phyloP scores from a whole-genome alignment of 2,888 invertebrate genomes.

The Lithophane semibrunnea region DNA sequence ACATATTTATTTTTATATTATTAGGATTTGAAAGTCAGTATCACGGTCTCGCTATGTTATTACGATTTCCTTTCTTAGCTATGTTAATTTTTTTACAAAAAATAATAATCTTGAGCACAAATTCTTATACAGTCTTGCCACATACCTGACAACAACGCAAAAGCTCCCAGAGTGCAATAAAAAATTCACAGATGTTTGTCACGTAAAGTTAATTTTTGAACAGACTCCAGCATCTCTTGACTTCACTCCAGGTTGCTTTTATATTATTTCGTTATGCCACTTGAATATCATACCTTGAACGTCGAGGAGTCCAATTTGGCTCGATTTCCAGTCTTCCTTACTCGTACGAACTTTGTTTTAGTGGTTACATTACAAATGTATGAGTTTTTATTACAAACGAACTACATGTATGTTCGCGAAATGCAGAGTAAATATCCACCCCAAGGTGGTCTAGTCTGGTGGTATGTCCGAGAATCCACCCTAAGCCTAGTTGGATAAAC shows the following conservation, averaged over 20 bases:
- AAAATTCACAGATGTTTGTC: constrained; percentile 54
- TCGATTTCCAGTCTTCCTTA: constrained; percentile 46
- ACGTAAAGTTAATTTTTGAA: constrained; percentile 54
- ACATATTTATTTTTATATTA: too few species aligned
- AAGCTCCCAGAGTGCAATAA: constrained; percentile 48
- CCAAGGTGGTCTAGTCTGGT: too few species aligned
- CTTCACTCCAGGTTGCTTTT: constrained; percentile 54
- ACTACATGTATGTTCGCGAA: background rate
- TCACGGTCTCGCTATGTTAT: background rate
- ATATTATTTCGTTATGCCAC: constrained; percentile 60
- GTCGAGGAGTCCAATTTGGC: constrained; percentile 62
- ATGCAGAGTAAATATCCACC: constrained; percentile 3
- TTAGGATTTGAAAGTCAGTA: background rate
- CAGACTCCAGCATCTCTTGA: constrained; percentile 41
- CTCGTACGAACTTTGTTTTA: constrained; percentile 29
- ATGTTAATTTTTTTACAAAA: background rate
- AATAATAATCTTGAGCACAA: constrained; percentile 18
- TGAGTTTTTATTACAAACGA: constrained; percentile 7
- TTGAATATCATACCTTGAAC: constrained; percentile 58
- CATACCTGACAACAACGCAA: constrained; percentile 34
- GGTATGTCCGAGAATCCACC: too few species aligned
- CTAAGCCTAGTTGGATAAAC: too few species aligned
- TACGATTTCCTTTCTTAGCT: background rate
- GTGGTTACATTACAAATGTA: constrained; percentile 39
- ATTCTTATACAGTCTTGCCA: constrained; percentile 30